phyloP scores from a whole-genome alignment of 1,140 invertebrate species.

The Aphaenogaster ashmeadi region DNA sequence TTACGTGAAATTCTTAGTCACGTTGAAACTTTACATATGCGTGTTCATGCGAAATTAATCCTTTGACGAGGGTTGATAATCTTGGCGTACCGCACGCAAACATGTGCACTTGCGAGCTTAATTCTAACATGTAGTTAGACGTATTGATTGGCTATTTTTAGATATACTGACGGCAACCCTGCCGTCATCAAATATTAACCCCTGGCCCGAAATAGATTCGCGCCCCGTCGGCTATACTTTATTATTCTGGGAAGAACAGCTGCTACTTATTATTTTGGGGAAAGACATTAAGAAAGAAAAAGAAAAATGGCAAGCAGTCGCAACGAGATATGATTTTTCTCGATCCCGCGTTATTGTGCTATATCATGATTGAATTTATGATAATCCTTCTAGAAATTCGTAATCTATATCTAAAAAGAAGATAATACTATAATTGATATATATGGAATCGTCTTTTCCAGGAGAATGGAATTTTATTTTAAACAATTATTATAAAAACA shows the following conservation, averaged over 20 bases:
- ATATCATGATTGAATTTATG: not conserved
- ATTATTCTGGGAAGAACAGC: conserved; percentile 33
- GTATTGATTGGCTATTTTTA: conserved; percentile 80
- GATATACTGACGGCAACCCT: conserved; percentile 74
- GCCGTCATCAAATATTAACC: conserved; percentile 77
- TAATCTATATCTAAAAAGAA: not conserved
- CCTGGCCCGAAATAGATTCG: conserved; percentile 49
- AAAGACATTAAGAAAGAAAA: not conserved
- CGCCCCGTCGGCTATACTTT: conserved; percentile 49
- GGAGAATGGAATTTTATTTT: not conserved
- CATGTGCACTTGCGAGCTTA: conserved; percentile 50
- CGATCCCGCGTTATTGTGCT: not conserved
- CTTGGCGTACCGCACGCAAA: not conserved
- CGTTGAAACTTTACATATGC: conserved; percentile 38
- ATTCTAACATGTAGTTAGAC: conserved; percentile 56
- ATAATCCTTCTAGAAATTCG: not conserved
- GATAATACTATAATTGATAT: not conserved
- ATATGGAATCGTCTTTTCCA: not conserved
- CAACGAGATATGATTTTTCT: not conserved
- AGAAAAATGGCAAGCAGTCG: not conserved
- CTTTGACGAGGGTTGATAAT: conserved; percentile 37
- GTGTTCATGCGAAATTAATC: conserved; percentile 42
- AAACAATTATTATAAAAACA: not conserved
- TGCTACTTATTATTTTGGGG: not conserved
- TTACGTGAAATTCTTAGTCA: conserved; percentile 30